A percentile compares a stretch with the other conserved stretches of the same genome.
phyloP scores from a whole-genome alignment of 2,113 vertebrate species.

The Seriola aureovittata region DNA sequence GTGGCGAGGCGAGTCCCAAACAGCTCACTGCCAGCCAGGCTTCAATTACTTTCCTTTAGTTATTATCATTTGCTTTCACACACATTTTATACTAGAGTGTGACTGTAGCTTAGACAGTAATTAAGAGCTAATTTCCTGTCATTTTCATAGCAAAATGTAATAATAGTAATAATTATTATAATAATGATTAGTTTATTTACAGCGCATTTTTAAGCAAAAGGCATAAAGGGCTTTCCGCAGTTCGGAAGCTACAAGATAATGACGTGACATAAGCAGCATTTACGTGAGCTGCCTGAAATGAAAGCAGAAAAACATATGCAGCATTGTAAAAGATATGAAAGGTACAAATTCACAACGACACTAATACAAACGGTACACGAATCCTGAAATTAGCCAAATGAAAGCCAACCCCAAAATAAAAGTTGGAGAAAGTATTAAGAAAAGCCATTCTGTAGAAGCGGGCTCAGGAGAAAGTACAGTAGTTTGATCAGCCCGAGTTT shows the following conservation, averaged over 20 bases:
- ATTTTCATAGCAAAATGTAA: not conserved
- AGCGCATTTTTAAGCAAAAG: not conserved
- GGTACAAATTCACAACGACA: not conserved
- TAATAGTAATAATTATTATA: not conserved
- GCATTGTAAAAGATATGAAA: not conserved
- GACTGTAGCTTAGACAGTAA: not conserved
- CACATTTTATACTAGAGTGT: not conserved
- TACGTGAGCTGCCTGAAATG: not conserved
- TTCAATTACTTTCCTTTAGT: not conserved
- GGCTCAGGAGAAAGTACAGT: not conserved
- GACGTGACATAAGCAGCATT: not conserved
- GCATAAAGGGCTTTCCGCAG: no score
- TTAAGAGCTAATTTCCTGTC: not conserved
- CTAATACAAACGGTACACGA: no score
- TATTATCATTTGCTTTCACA: not conserved
- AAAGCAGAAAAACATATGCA: not conserved
- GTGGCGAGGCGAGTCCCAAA: not conserved
- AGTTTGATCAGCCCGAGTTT: no score
- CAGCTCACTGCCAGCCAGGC: not conserved
- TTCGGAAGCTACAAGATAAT: not conserved
- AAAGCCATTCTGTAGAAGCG: no score
- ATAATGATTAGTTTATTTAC: not conserved
- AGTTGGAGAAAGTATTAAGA: no score
- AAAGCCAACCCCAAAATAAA: not conserved
- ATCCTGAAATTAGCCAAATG: not conserved